phyloP scores from a whole-genome alignment of 2,113 vertebrate species.

The Saimiri boliviensis region DNA sequence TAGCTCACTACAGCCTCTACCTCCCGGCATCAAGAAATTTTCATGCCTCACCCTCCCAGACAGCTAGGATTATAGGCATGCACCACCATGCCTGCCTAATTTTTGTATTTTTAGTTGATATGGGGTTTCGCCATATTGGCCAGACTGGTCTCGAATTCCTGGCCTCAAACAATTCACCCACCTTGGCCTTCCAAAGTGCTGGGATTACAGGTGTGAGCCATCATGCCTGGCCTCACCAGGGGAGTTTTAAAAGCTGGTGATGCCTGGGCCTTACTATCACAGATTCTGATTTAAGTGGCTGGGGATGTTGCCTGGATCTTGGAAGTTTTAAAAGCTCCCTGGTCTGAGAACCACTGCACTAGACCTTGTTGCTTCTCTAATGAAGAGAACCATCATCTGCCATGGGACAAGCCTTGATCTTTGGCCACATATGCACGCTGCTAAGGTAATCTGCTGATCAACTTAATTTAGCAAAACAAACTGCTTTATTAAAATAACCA shows the following conservation, averaged over 20 bases:
- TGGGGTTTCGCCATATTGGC: too few species aligned
- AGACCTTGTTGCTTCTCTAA: background rate
- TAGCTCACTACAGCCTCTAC: too few species aligned
- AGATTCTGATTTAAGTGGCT: background rate
- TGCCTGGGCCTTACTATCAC: background rate
- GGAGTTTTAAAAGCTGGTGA: background rate
- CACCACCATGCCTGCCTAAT: too few species aligned
- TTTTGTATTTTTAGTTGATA: too few species aligned
- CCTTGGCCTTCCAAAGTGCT: too few species aligned
- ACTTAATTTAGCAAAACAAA: background rate
- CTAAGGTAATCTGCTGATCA: background rate
- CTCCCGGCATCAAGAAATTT: too few species aligned
- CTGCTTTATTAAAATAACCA: background rate
- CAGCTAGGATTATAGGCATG: too few species aligned
- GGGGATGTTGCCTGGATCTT: background rate
- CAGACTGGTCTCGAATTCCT: too few species aligned
- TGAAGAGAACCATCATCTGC: background rate
- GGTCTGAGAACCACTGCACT: background rate
- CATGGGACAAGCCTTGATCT: background rate
- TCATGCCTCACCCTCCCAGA: too few species aligned
- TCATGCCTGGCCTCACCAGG: background rate
- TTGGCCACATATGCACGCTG: background rate
- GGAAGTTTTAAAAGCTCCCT: background rate
- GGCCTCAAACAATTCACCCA: too few species aligned
- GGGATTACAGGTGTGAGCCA: too few species aligned